Evolutionary conservation across 2,113 vertebrate genomes (phyloP).

Genomic region (Saguinus midas): DNA sequence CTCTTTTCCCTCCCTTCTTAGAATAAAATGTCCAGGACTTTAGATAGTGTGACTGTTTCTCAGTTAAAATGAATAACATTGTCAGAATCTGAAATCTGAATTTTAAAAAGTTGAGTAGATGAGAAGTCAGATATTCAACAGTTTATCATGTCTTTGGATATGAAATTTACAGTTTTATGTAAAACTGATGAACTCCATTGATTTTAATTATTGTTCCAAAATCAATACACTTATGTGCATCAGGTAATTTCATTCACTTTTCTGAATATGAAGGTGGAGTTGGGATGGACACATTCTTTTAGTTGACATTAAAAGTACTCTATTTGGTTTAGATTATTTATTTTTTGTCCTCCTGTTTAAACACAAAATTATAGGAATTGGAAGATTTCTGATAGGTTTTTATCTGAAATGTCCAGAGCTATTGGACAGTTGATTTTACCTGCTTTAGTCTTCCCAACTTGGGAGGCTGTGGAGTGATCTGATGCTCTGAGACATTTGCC

Average conservation of each 20-base stretch:
- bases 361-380: neutral
- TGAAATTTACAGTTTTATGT: constrained; percentile 71
- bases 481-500: neutral
- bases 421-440: neutral
- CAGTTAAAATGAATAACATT: constrained; percentile 65
- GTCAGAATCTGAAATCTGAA: constrained; percentile 72
- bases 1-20: constrained; percentile 32
- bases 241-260: constrained; percentile 38
- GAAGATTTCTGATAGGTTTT: neutral
- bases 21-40: constrained; percentile 36
- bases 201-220: constrained; percentile 75
- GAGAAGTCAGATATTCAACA: constrained; percentile 37
- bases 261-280: constrained; percentile 40
- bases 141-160: constrained; percentile 62
- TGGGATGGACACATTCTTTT: constrained; percentile 14
- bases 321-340: neutral
- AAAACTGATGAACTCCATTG: constrained; percentile 71
- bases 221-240: constrained; percentile 56
- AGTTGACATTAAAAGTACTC: constrained; percentile 40
- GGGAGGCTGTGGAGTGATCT: neutral
- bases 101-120: constrained; percentile 64
- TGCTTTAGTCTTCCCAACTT: neutral
- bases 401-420: neutral
- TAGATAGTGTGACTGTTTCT: constrained; percentile 49
- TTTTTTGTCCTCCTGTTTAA: neutral